Base-by-base conservation (phyloP, 2,113 vertebrate species). In the Megaceryle maxima region DNA sequence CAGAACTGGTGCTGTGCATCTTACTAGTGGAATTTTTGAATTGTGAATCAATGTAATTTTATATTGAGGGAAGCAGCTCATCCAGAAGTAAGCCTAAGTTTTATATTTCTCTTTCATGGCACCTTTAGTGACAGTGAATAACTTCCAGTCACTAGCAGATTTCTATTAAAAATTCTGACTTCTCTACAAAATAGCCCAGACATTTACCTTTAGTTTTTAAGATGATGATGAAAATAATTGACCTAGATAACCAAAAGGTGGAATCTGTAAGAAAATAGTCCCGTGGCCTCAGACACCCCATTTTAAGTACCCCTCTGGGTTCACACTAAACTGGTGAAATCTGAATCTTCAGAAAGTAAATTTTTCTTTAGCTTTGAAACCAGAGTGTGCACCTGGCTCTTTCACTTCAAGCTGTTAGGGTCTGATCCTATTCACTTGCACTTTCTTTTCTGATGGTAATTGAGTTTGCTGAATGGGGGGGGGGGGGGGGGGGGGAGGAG, bases 341-440 rank as follows among this genome's bases (percentile, higher is more conserved):
- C 63, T 22, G 10, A 43, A 60, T 31, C 46, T 57, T 22, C 39
- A 39, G 28, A 31, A n/a, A 53, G 22, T 10, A 44, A 10, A 1
- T 51, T 48, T n/a, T 19, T 41, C 35, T 51, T 51, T 16, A 17
- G 6, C 9, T 88, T 14, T 72, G 53, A 22, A 63, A 19, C 1
- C 29, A 2, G 15, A 4, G 6, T 26, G 7, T 26, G 46, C 57
- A 76, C 16, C 37, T 51, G 64, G 25, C 55, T 8, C 68, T 60
- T 13, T 31, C 11, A 0, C n/a, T 86, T 11, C 67, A 10, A 7
- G 17, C 2, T 73, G 43, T 25, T 53, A 9, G 11, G 18, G 35
- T 21, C 16, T 2, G 10, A 16, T 7, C 31, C 5, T 6, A 2
- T 56, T 21, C 41, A 2, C 10, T 79, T 63, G 25, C 9, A 1